A percentile compares a stretch with the other conserved stretches of the same genome.
These are phyloP conservation scores for Semotilus atromaculatus DNA, from an alignment of 2,797 vertebrate species.

Conservation along the genomic window DNA sequence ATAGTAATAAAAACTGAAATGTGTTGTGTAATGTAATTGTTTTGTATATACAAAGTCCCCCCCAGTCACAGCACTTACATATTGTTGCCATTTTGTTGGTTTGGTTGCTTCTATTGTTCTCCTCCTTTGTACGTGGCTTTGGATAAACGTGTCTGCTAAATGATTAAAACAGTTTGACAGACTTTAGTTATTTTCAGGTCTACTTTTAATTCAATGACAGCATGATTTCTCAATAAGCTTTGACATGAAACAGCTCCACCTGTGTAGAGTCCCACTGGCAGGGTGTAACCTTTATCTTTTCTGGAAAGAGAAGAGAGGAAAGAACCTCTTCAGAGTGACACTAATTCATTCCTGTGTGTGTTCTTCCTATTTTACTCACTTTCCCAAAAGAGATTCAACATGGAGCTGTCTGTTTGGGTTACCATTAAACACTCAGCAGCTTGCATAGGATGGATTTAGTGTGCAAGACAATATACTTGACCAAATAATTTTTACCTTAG, in stretches of 20 bases:
- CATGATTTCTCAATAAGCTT: conserved; percentile 27
- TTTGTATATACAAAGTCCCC: too few species aligned
- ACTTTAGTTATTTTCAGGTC: conserved; percentile 1
- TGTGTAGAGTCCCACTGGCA: conserved; percentile 1
- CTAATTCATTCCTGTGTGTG: conserved; percentile 31
- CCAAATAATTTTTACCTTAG: background rate
- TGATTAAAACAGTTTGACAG: background rate
- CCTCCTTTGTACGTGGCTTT: background rate
- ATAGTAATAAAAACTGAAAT: too few species aligned
- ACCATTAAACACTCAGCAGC: background rate
- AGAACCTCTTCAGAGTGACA: conserved; percentile 8
- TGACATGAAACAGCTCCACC: conserved; percentile 2
- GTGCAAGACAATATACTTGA: background rate
- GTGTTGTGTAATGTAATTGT: too few species aligned
- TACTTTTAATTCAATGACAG: conserved; percentile 22
- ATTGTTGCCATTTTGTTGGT: too few species aligned
- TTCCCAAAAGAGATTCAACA: background rate
- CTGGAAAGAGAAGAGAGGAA: conserved; percentile 2
- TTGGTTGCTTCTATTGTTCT: background rate
- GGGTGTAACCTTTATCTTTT: conserved; percentile 17
- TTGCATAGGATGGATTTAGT: background rate
- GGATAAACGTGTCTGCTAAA: too few species aligned
- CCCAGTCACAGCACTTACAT: too few species aligned
- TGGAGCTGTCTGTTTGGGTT: conserved; percentile 3
- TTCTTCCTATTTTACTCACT: conserved; percentile 10